These are phyloP conservation scores for Trachelipus rathkii DNA, from an alignment of 1,140 invertebrate genomes.

Conservation along the genomic window DNA sequence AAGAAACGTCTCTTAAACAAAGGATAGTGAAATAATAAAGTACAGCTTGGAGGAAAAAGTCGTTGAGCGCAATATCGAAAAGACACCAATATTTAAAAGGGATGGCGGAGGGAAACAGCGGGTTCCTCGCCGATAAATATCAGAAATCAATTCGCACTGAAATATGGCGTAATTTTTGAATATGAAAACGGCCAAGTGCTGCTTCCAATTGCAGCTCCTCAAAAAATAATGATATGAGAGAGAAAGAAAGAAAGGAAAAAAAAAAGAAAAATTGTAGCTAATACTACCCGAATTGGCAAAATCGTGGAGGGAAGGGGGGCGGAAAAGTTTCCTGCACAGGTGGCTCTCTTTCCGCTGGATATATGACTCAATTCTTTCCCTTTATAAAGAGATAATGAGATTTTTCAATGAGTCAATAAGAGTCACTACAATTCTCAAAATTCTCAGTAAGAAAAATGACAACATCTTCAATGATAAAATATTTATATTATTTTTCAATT, in stretches of 20 bases:
- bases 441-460: too few relatives aligned
- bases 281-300: background rate
- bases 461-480: too few relatives aligned
- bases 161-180: constrained; percentile 8
- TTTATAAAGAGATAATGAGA: too few relatives aligned
- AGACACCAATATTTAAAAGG: constrained; percentile 7
- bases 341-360: background rate
- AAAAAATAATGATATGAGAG: constrained; percentile 2
- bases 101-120: background rate
- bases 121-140: constrained; percentile 5
- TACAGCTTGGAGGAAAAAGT: constrained; percentile 3
- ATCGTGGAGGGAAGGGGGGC: background rate
- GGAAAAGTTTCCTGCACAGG: background rate
- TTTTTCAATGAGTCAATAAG: too few relatives aligned
- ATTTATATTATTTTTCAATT: too few relatives aligned
- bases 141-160: constrained; percentile 9
- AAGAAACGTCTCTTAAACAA: background rate
- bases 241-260: background rate
- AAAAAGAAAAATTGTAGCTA: background rate
- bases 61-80: constrained; percentile 3
- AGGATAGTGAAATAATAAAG: constrained; percentile 7
- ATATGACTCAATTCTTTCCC: too few relatives aligned
- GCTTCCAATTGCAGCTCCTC: background rate
- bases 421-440: too few relatives aligned
- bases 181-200: constrained; percentile 8